These are phyloP conservation scores for Neolamprologus longior DNA, from an alignment of 2,113 vertebrate species.

Conservation along the genomic window DNA sequence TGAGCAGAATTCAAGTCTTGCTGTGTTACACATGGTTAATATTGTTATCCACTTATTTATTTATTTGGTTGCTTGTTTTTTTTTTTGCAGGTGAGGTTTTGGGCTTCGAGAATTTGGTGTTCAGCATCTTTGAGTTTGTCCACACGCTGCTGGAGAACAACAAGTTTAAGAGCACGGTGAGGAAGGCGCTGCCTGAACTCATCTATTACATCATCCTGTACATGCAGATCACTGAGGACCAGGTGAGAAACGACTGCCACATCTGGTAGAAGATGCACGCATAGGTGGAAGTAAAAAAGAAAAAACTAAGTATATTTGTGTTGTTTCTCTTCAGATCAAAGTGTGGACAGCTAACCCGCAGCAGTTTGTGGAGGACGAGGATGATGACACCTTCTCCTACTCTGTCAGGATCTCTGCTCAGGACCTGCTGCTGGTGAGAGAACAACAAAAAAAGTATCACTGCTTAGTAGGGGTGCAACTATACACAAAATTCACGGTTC, in stretches of 20 bases:
- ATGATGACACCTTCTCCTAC: slow-evolving; percentile 97
- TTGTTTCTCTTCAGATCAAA: slow-evolving; percentile 78
- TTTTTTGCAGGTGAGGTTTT: slow-evolving; percentile 85
- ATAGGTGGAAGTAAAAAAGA: neutral
- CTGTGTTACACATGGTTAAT: rapidly evolving
- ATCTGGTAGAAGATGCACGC: neutral
- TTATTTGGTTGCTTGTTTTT: neutral
- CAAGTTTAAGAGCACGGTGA: slow-evolving; percentile 96
- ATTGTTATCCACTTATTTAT: neutral
- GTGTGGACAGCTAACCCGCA: slow-evolving; percentile 97
- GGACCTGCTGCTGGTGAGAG: slow-evolving; percentile 88
- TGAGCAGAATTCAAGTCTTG: slow-evolving; percentile 45
- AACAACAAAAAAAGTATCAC: neutral
- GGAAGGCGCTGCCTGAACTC: slow-evolving; percentile 92
- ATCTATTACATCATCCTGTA: slow-evolving; percentile 98
- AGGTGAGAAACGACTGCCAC: slow-evolving; percentile 45
- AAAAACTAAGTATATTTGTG: neutral
- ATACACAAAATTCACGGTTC: rapidly evolving
- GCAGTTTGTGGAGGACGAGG: slow-evolving; percentile 97
- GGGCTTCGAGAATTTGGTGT: slow-evolving; percentile 97
- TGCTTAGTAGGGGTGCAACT: rapidly evolving
- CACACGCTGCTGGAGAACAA: slow-evolving; percentile 94
- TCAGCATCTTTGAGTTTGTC: slow-evolving; percentile 98
- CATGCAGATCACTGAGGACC: slow-evolving; percentile 98
- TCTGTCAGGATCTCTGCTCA: slow-evolving; percentile 96